Percentiles rank a stretch among this genome's conserved stretches.
Conservation (phyloP, 1,140 invertebrate genomes). For the Anoplophora glabripennis region DNA sequence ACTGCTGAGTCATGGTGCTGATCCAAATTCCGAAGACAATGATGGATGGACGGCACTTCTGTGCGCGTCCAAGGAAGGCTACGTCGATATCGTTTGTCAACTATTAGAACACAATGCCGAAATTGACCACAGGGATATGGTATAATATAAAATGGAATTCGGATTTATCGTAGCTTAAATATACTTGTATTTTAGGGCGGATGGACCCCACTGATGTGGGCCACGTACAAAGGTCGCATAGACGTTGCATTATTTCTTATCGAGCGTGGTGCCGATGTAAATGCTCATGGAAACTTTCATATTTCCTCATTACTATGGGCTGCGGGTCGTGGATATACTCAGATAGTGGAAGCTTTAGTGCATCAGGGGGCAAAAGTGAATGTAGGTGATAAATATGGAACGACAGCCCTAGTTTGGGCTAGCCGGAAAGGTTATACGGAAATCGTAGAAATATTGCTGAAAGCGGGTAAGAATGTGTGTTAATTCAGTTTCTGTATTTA, state of each 20-base stretch:
- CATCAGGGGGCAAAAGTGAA: conserved; percentile 87
- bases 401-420: conserved; percentile 95
- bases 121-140: conserved; percentile 91
- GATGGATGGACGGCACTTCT: conserved; percentile 92
- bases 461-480: conserved; percentile 57
- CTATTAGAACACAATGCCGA: conserved; percentile 83
- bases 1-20: conserved; percentile 80
- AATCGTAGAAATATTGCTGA: conserved; percentile 81
- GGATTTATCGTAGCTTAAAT: not conserved
- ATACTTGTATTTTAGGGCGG: conserved; percentile 67
- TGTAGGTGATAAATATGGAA: conserved; percentile 93
- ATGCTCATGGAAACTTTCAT: conserved; percentile 94
- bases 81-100: conserved; percentile 76
- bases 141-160: conserved; percentile 48
- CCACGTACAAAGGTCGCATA: conserved; percentile 86
- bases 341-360: conserved; percentile 81
- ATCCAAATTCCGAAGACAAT: conserved; percentile 86
- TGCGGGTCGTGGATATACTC: conserved; percentile 81
- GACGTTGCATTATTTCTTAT: conserved; percentile 79
- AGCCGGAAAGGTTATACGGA: conserved; percentile 83
- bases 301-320: conserved; percentile 94
- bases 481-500: not conserved
- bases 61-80: conserved; percentile 87
- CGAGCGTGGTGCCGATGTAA: conserved; percentile 86
- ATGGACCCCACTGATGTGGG: conserved; percentile 98